Conservation (phyloP, 2,888 invertebrate species). For the Amblyjoppa proteus region DNA sequence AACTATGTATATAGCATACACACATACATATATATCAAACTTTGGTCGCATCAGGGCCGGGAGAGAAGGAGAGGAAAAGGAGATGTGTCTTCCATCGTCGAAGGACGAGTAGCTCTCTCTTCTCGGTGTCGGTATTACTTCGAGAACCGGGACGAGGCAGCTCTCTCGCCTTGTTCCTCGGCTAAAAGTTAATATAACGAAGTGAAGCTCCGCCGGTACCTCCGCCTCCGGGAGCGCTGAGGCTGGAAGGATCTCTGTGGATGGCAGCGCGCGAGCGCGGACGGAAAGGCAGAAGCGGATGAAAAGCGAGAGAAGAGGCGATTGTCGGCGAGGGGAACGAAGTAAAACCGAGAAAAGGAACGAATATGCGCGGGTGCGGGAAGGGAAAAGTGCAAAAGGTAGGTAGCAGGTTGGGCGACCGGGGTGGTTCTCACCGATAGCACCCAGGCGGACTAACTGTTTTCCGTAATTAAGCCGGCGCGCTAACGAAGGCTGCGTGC, state of each 20-base stretch:
- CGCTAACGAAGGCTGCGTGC: constrained; percentile 64
- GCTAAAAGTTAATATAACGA: constrained; percentile 60
- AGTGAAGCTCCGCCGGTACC: constrained; percentile 28
- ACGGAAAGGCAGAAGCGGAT: constrained; percentile 19
- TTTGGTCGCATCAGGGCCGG: not conserved
- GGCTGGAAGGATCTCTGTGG: constrained; percentile 1
- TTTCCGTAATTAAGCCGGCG: constrained; percentile 68
- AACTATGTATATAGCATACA: not conserved
- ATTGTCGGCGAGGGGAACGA: not conserved
- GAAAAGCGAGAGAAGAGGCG: not conserved
- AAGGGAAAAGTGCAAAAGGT: not conserved
- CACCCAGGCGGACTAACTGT: constrained; percentile 53
- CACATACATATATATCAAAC: not conserved
- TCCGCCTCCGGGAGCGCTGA: not conserved
- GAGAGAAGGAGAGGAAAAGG: constrained; percentile 7
- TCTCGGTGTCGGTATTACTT: constrained; percentile 30
- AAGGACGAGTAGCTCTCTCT: constrained; percentile 38
- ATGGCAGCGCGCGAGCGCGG: not conserved
- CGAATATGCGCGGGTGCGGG: not conserved
- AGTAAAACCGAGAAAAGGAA: not conserved
- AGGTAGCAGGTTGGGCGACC: not conserved
- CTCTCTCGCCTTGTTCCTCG: constrained; percentile 43
- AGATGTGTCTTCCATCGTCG: constrained; percentile 16
- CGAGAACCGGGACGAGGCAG: constrained; percentile 18
- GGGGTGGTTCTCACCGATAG: constrained; percentile 13